phyloP scores from a whole-genome alignment of 2,888 invertebrate species.

The Clepsis dumicolana region DNA sequence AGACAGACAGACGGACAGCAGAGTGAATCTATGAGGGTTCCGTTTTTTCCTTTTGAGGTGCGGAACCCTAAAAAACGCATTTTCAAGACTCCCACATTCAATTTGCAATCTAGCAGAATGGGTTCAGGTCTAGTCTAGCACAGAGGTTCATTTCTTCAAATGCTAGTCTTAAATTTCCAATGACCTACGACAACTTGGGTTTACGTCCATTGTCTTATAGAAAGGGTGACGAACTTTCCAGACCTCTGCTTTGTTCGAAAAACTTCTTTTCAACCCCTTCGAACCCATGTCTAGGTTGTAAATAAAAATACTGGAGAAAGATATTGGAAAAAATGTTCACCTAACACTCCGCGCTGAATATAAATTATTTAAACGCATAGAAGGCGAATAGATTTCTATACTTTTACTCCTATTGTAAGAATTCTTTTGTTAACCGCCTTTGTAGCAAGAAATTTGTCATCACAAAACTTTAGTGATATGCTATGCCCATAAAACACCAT shows the following conservation, averaged over 20 bases:
- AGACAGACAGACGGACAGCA: too few relatives aligned
- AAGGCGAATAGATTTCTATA: not conserved
- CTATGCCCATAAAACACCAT: not conserved
- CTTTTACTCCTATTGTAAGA: not conserved
- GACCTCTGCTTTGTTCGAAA: not conserved
- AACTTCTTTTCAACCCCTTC: not conserved
- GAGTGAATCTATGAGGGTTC: too few relatives aligned
- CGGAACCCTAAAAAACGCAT: too few relatives aligned
- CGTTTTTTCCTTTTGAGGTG: too few relatives aligned
- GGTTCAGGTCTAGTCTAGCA: slow-evolving; percentile 3
- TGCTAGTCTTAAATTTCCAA: slow-evolving; percentile 8
- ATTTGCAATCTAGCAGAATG: slow-evolving; percentile 3
- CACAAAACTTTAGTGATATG: not conserved
- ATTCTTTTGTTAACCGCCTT: not conserved
- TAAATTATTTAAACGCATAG: not conserved
- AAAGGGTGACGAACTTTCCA: slow-evolving; percentile 7
- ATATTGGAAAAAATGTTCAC: not conserved
- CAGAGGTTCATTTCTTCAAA: slow-evolving; percentile 8
- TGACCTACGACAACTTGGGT: not conserved
- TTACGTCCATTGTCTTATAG: not conserved
- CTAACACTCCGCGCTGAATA: not conserved
- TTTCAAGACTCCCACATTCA: not conserved
- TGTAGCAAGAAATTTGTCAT: not conserved
- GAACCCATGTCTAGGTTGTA: slow-evolving; percentile 4
- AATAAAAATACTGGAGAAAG: not conserved